A percentile compares a stretch with the other conserved stretches of the same genome.
phyloP scores from a whole-genome alignment of 2,113 vertebrate genomes.

The Regulus satrapa region DNA sequence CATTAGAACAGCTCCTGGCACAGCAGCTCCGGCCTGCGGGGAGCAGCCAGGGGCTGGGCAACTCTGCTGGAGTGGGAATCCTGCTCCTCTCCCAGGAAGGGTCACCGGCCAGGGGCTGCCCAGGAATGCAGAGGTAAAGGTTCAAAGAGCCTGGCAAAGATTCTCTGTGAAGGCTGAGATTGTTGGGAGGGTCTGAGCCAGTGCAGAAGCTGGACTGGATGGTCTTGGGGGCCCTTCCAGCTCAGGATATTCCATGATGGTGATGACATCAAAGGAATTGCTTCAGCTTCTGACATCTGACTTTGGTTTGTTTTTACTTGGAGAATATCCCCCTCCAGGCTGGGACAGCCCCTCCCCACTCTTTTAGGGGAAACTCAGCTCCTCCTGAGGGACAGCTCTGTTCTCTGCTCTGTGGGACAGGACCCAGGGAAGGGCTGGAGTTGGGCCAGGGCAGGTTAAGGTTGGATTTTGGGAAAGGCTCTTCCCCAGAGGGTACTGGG shows the following conservation, averaged over 20 bases:
- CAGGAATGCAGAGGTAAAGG: background rate
- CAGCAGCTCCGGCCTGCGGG: background rate
- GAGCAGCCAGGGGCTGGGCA: background rate
- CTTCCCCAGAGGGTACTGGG: background rate
- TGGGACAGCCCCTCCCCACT: background rate
- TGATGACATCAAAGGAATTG: background rate
- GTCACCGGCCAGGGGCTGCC: background rate
- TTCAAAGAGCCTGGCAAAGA: background rate
- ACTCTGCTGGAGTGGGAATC: background rate
- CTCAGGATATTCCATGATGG: background rate
- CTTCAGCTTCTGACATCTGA: background rate
- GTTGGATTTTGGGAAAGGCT: rapidly evolving
- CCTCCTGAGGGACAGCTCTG: rapidly evolving
- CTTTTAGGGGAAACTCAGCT: background rate
- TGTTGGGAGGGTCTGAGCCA: background rate
- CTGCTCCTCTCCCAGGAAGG: background rate
- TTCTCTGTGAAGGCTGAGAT: background rate
- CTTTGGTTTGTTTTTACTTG: background rate
- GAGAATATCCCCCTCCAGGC: background rate
- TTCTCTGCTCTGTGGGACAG: background rate
- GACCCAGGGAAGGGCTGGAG: rapidly evolving
- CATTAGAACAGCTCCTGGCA: background rate
- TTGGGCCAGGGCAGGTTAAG: rapidly evolving
- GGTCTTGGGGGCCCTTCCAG: background rate
- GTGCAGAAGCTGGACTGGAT: background rate